A percentile compares a stretch with the other conserved stretches of the same genome.
phyloP scores from a whole-genome alignment of 2,113 vertebrate genomes.

The Athene cunicularia region DNA sequence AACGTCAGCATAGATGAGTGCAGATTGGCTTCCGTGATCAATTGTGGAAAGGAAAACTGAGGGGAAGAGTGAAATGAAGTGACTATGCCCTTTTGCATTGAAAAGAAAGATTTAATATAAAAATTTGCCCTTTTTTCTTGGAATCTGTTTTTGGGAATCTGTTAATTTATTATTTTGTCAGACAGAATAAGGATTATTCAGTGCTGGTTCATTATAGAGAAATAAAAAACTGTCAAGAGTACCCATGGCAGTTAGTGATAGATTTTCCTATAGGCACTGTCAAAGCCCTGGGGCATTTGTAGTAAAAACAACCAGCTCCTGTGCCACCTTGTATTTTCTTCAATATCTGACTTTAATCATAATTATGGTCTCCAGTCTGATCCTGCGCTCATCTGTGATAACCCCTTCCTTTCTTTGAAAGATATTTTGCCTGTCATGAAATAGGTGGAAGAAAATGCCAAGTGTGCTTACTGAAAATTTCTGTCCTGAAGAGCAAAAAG shows the following conservation, averaged over 20 bases:
- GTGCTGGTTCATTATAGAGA: background rate
- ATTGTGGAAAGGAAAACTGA: background rate
- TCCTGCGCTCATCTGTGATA: background rate
- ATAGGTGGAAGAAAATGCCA: background rate
- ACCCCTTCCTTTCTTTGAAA: background rate
- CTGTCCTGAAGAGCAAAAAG: background rate
- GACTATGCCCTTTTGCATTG: background rate
- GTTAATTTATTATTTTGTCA: background rate
- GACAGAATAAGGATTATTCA: background rate
- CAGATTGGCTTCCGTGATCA: background rate
- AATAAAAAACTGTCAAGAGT: background rate
- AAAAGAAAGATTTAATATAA: background rate
- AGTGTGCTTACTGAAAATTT: background rate
- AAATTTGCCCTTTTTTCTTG: background rate
- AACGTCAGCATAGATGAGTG: background rate
- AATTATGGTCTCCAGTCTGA: background rate
- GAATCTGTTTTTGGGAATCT: background rate
- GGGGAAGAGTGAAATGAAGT: background rate
- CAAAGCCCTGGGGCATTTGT: background rate
- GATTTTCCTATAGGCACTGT: background rate
- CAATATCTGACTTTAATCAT: background rate
- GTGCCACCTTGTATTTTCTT: background rate
- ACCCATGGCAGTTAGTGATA: background rate
- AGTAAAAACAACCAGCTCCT: background rate
- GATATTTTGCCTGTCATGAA: background rate